Conservation (phyloP, 2,797 vertebrate species). For the Gymnocypris eckloni region DNA sequence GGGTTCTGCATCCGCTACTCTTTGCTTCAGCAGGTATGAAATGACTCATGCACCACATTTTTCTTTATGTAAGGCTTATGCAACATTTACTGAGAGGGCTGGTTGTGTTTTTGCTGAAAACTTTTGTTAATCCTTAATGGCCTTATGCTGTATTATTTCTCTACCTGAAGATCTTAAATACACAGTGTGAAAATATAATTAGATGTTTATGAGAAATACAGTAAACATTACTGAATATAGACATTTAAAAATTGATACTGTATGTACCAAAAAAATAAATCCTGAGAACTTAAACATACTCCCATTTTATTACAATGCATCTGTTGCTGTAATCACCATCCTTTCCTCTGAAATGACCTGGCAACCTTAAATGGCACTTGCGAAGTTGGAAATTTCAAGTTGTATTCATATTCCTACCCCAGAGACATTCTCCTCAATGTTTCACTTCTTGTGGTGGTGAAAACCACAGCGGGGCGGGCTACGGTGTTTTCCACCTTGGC, state of each 20-base stretch:
- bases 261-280: neutral
- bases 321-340: conserved; percentile 30
- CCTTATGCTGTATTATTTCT: conserved; percentile 19
- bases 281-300: neutral
- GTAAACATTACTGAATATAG: neutral
- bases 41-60: neutral
- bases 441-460: conserved; percentile 38
- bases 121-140: conserved; percentile 60
- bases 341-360: conserved; percentile 36
- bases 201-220: neutral
- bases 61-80: neutral
- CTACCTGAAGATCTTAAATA: conserved; percentile 22
- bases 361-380: conserved; percentile 43
- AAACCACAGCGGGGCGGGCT: conserved; percentile 33
- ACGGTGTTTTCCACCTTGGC: conserved; percentile 48
- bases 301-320: conserved; percentile 12
- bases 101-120: conserved; percentile 58
- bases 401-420: conserved; percentile 33
- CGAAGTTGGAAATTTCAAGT: conserved; percentile 36
- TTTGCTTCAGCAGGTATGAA: conserved; percentile 85
- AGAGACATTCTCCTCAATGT: conserved; percentile 37
- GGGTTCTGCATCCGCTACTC: conserved; percentile 95
- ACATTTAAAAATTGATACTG: neutral
- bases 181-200: neutral
- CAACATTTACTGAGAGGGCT: conserved; percentile 58